Evolutionary conservation across 2,113 vertebrate species (phyloP).

Genomic region (Spilogale gracilis): DNA sequence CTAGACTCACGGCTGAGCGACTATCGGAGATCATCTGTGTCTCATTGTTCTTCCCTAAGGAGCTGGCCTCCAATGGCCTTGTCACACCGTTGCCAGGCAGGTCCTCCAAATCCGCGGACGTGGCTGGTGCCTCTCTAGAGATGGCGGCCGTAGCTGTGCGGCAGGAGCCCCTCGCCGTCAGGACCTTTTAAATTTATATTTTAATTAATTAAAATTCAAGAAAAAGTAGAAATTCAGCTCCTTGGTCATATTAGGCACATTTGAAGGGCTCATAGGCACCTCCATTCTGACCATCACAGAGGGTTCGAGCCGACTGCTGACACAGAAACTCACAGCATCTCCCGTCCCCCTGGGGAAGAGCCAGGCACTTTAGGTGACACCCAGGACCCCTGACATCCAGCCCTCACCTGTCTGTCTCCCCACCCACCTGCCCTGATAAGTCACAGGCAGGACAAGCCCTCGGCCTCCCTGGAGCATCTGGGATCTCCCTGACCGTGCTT

Average conservation of each 20-base stretch:
- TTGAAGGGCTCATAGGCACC: background rate
- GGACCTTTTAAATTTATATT: background rate
- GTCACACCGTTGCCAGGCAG: background rate
- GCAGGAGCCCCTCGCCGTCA: too few relatives aligned
- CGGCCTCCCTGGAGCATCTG: background rate
- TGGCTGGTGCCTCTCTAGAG: background rate
- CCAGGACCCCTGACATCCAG: background rate
- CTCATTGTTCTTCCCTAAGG: background rate
- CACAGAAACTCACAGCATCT: background rate
- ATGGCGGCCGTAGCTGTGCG: rapidly evolving
- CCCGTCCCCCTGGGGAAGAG: background rate
- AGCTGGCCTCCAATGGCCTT: background rate
- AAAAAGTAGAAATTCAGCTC: background rate
- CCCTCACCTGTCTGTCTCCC: background rate
- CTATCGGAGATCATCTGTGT: background rate
- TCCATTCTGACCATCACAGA: background rate
- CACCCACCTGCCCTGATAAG: rapidly evolving
- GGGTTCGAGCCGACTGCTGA: rapidly evolving
- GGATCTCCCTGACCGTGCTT: background rate
- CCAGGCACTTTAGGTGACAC: background rate
- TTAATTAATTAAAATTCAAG: background rate
- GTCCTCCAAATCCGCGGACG: background rate
- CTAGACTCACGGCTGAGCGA: background rate
- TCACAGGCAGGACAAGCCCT: background rate
- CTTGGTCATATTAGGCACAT: background rate